These are phyloP conservation scores for Marronus borbonicus DNA, from an alignment of 2,888 invertebrate species.

Conservation along the genomic window DNA sequence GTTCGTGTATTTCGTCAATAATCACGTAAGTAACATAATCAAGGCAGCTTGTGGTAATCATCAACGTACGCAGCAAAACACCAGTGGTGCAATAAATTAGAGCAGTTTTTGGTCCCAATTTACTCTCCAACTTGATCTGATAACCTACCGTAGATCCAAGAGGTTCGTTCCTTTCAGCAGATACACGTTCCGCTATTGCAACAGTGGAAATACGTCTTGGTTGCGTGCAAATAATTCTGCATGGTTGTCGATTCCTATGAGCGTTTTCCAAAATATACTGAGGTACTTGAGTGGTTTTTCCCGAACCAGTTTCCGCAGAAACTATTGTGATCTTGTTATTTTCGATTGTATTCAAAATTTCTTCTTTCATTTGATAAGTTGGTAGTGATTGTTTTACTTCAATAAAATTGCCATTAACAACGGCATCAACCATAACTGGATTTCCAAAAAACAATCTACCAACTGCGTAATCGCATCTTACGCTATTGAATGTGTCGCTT, in stretches of 20 bases:
- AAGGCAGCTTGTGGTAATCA: slow-evolving; percentile 83
- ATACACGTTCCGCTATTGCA: slow-evolving; percentile 89
- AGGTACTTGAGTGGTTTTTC: slow-evolving; percentile 96
- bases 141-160: slow-evolving; percentile 83
- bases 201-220: slow-evolving; percentile 93
- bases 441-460: slow-evolving; percentile 48
- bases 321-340: slow-evolving; percentile 80
- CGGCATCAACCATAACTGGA: slow-evolving; percentile 54
- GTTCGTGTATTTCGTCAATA: slow-evolving; percentile 96
- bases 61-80: slow-evolving; percentile 88
- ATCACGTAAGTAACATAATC: slow-evolving; percentile 86
- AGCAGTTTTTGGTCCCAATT: slow-evolving; percentile 84
- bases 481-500: slow-evolving; percentile 14
- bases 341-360: slow-evolving; percentile 78
- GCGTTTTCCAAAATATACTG: slow-evolving; percentile 91
- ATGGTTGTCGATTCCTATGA: slow-evolving; percentile 74
- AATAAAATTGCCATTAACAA: slow-evolving; percentile 73
- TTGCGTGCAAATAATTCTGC: slow-evolving; percentile 93
- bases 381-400: slow-evolving; percentile 80
- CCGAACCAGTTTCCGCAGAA: slow-evolving; percentile 91
- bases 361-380: slow-evolving; percentile 77
- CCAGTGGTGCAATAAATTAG: slow-evolving; percentile 95
- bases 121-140: slow-evolving; percentile 92
- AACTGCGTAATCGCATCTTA: slow-evolving; percentile 45
- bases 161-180: slow-evolving; percentile 75